Evolutionary conservation across 2,888 invertebrate genomes (phyloP).

Genomic region (Microplitis deprimator): DNA sequence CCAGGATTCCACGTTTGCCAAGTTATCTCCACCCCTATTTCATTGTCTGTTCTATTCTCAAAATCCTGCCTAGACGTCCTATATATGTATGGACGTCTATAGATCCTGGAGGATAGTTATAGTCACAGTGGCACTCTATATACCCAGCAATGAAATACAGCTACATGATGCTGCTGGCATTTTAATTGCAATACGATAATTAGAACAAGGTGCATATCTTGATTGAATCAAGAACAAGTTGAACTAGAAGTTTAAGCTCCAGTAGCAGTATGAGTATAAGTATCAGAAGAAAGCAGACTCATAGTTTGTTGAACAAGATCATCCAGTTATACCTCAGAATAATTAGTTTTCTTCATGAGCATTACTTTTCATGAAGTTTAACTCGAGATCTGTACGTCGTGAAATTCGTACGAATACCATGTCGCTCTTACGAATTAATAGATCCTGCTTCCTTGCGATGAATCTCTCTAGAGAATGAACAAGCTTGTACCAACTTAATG

Average conservation of each 20-base stretch:
- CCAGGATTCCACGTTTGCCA: slow-evolving; percentile 4
- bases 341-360: slow-evolving; percentile 11
- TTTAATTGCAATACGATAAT: slow-evolving; percentile 17
- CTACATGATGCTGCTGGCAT: slow-evolving; percentile 2
- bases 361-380: neutral
- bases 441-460: neutral
- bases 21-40: slow-evolving; percentile 30
- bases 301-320: slow-evolving; percentile 12
- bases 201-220: slow-evolving; percentile 11
- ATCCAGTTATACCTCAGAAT: slow-evolving; percentile 8
- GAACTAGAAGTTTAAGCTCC: neutral
- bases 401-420: slow-evolving; percentile 5
- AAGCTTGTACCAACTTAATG: slow-evolving; percentile 14
- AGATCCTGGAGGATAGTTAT: neutral
- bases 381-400: neutral
- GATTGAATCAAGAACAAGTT: neutral
- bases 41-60: slow-evolving; percentile 20
- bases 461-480: neutral
- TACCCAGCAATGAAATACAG: slow-evolving; percentile 3
- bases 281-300: neutral
- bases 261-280: neutral
- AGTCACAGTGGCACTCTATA: slow-evolving; percentile 1
- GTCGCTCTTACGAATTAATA: slow-evolving; percentile 11
- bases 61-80: slow-evolving; percentile 6
- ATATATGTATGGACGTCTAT: neutral